Conservation (phyloP, 1,140 invertebrate species). For the Calosoma granatense region DNA sequence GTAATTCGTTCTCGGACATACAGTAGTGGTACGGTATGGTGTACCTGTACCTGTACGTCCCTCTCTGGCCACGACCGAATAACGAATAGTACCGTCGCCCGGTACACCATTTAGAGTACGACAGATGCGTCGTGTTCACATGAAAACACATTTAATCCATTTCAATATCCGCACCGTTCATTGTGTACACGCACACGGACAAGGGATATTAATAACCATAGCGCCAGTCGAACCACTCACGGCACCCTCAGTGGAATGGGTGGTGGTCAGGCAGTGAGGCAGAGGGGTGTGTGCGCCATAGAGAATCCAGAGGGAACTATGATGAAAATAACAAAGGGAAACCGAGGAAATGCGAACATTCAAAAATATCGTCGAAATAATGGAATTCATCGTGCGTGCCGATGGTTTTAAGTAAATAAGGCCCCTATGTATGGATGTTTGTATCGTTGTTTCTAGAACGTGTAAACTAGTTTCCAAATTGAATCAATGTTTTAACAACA, state of each 20-base stretch:
- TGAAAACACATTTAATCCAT: constrained; percentile 9
- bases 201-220: constrained; percentile 6
- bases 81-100: too few relatives aligned
- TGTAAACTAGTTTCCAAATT: too few relatives aligned
- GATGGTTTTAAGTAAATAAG: background rate
- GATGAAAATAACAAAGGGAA: background rate
- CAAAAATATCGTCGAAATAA: background rate
- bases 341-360: background rate
- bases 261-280: too few relatives aligned
- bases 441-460: too few relatives aligned
- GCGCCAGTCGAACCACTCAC: background rate
- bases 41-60: too few relatives aligned
- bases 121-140: constrained; percentile 4
- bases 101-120: too few relatives aligned
- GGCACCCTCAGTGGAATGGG: background rate
- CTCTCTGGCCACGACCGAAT: too few relatives aligned
- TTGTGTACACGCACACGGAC: background rate
- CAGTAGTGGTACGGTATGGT: too few relatives aligned
- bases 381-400: background rate
- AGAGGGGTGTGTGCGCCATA: too few relatives aligned
- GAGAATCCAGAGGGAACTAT: background rate
- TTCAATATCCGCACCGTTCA: constrained; percentile 3
- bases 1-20: too few relatives aligned
- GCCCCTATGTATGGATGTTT: too few relatives aligned
- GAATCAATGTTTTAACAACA: too few relatives aligned